A percentile compares a stretch with the other conserved stretches of the same genome.
These are phyloP conservation scores for Podotricha telesiphe DNA, from an alignment of 2,888 invertebrate species.

Conservation along the genomic window DNA sequence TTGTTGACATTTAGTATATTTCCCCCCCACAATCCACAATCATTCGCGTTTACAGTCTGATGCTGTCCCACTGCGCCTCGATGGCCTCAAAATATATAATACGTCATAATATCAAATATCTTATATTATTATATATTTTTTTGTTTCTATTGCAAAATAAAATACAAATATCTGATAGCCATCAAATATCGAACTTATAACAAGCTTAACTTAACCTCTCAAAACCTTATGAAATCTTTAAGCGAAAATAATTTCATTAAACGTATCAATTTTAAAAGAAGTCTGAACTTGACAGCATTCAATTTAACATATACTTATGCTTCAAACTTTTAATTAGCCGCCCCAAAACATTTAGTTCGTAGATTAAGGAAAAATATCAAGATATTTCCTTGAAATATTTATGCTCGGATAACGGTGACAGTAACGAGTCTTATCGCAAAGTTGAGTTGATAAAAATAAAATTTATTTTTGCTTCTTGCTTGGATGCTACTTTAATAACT, in stretches of 20 bases:
- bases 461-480: constrained; percentile 22
- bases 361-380: constrained; percentile 34
- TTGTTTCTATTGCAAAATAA: no score
- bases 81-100: no score
- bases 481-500: neutral
- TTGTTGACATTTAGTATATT: no score
- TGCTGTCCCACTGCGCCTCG: no score
- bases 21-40: no score
- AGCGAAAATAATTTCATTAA: constrained; percentile 1
- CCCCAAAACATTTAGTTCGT: constrained; percentile 21
- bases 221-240: neutral
- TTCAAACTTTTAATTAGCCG: constrained; percentile 38
- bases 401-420: constrained; percentile 23
- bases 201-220: no score
- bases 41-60: no score
- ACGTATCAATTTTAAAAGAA: constrained; percentile 8
- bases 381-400: constrained; percentile 31
- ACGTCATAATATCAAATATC: no score
- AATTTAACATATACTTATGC: constrained; percentile 23
- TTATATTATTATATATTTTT: no score
- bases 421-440: constrained; percentile 25
- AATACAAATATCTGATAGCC: no score
- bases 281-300: constrained; percentile 24
- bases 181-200: no score
- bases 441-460: constrained; percentile 28